phyloP scores from a whole-genome alignment of 2,113 vertebrate species.

The Scalopus aquaticus region DNA sequence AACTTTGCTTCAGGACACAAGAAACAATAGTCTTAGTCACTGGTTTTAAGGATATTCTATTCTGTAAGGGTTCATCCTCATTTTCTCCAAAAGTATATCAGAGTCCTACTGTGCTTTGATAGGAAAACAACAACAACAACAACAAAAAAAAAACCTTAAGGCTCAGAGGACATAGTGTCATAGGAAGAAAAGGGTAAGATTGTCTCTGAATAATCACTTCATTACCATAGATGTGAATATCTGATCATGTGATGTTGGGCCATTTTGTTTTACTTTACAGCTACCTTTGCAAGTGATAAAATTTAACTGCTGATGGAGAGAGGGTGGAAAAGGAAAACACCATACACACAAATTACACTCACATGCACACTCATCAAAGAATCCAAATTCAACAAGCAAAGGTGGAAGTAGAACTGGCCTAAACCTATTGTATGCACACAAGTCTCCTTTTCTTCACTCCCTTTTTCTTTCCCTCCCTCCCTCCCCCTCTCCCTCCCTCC shows the following conservation, averaged over 20 bases:
- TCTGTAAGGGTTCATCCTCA: neutral
- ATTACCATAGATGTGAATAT: slow-evolving; percentile 47
- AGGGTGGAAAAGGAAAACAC: neutral
- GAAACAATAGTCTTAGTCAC: neutral
- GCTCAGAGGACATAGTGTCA: slow-evolving; percentile 32
- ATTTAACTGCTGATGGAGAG: neutral
- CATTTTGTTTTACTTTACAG: slow-evolving; percentile 32
- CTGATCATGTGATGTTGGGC: neutral
- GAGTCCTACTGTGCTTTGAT: slow-evolving; percentile 27
- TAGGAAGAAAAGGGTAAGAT: slow-evolving; percentile 29
- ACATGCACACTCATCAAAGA: neutral
- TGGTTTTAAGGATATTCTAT: neutral
- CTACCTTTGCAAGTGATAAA: neutral
- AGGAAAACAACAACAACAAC: neutral
- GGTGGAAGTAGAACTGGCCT: neutral
- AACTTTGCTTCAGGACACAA: slow-evolving; percentile 46
- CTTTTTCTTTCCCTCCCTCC: neutral
- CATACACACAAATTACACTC: neutral
- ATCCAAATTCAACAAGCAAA: neutral
- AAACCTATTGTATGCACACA: neutral
- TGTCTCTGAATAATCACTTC: slow-evolving; percentile 47
- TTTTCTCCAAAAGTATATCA: slow-evolving; percentile 17
- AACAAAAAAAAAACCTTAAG: neutral
- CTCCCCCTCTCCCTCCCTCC: accelerated
- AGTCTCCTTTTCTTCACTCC: neutral